Evolutionary conservation across 2,888 invertebrate species (phyloP), one percentile per base, ranked within the genome.

Genomic region (Epirrita christyi): DNA sequence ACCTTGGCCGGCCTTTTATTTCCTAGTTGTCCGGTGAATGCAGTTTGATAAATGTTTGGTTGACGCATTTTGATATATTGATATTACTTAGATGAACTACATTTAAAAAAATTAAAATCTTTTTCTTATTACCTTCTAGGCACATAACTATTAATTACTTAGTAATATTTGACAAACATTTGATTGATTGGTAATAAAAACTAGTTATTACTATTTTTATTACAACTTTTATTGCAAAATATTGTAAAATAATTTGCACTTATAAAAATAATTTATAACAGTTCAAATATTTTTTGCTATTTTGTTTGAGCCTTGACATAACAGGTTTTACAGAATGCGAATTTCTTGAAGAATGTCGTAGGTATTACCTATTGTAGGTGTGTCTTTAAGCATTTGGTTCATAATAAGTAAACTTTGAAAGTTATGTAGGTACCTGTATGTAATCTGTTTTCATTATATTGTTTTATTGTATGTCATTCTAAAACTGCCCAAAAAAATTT

Each of bases 1-100:
- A 80, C 91, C 91, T 91, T 91, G 91, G 79, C 65, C 75, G 79
- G 73, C n/a, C 51, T 44, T 55, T 59, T 79, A 83, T 88, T 90
- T 91, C 91, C 91, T 90, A 88, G 85, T 86, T 80, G 78, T 76
- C 66, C 72, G 76, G 4, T 21, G 21, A 21, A 21, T 21, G 21
- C 21, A 3, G 2, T 21, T 21, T 21, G 21, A 21, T 4, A 21
- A 21, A 21, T 21, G 51, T 27, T 32, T 9, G 38, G n/a, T n/a
- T n/a, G n/a, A n/a, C n/a, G n/a, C n/a, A n/a, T n/a, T n/a, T n/a
- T n/a, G n/a, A n/a, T n/a, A n/a, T n/a, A n/a, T n/a, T n/a, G n/a
- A n/a, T n/a, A n/a, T n/a, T n/a, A n/a, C n/a, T n/a, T n/a, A n/a
- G n/a, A n/a, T n/a, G n/a, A n/a, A n/a, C n/a, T n/a, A n/a, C n/a